phyloP scores from a whole-genome alignment of 2,797 vertebrate genomes.

The Neosilurus mollespiculum region DNA sequence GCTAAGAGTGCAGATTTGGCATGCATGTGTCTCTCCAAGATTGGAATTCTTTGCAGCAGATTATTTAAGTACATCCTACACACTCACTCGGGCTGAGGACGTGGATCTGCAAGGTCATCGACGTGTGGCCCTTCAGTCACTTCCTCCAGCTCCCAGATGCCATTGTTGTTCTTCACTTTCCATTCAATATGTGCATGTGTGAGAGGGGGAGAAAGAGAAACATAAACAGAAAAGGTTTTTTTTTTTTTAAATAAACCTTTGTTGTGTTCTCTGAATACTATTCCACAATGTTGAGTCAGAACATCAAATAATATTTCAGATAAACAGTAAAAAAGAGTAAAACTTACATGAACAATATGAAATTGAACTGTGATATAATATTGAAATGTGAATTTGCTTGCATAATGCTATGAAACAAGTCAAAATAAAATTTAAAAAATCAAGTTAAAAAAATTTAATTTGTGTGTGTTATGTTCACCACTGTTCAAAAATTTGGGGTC shows the following conservation, averaged over 20 bases:
- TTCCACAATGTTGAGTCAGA: not conserved
- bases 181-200: not conserved
- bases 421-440: too few species aligned
- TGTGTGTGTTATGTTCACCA: too few species aligned
- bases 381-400: too few species aligned
- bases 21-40: too few species aligned
- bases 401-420: too few species aligned
- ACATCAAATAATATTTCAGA: not conserved
- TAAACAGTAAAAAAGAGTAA: not conserved
- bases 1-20: not conserved
- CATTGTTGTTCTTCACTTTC: slow-evolving; percentile 42
- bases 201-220: not conserved
- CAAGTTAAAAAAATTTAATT: too few species aligned
- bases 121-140: slow-evolving; percentile 70
- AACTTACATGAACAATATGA: too few species aligned
- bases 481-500: too few species aligned
- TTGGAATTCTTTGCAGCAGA: not conserved
- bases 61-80: not conserved
- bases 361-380: too few species aligned
- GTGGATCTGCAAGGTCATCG: slow-evolving; percentile 68
- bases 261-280: not conserved
- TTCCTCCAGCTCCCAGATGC: slow-evolving; percentile 70
- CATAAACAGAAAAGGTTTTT: not conserved
- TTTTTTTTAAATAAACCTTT: not conserved
- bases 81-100: slow-evolving; percentile 74